Evolutionary conservation across 2,888 invertebrate genomes (phyloP).

Genomic region (Nezara viridula): DNA sequence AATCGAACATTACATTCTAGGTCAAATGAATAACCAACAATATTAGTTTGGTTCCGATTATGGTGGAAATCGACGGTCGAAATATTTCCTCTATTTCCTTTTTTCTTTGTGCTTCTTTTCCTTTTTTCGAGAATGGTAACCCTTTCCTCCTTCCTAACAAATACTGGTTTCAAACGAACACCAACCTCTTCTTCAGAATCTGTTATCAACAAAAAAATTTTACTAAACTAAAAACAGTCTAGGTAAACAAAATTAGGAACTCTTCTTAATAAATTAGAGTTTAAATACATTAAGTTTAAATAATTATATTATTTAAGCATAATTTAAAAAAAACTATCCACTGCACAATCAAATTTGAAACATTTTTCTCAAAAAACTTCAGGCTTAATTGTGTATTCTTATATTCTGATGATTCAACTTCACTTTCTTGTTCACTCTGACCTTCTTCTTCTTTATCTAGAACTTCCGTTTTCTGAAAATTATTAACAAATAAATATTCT

Average conservation of each 20-base stretch:
- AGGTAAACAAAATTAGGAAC: too few species aligned
- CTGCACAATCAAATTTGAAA: neutral
- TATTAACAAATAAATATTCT: neutral
- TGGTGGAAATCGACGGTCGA: too few species aligned
- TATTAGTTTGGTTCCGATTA: too few species aligned
- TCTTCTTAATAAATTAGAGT: too few species aligned
- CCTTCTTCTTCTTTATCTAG: constrained; percentile 82
- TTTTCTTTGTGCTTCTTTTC: constrained; percentile 86
- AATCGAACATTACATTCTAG: too few species aligned
- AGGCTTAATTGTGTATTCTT: constrained; percentile 78
- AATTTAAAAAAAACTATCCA: neutral
- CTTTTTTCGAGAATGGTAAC: constrained; percentile 96
- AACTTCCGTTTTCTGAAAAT: constrained; percentile 73
- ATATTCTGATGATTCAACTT: constrained; percentile 77
- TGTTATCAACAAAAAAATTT: constrained; percentile 41
- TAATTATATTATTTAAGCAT: too few species aligned
- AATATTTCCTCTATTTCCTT: constrained; percentile 90
- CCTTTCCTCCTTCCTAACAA: constrained; percentile 92
- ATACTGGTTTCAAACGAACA: constrained; percentile 93
- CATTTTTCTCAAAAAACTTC: neutral
- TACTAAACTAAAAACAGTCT: too few species aligned
- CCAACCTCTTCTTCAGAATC: constrained; percentile 93
- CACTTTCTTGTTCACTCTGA: constrained; percentile 70
- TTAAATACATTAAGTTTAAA: too few species aligned
- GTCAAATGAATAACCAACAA: too few species aligned